Evolutionary conservation across 2,888 invertebrate genomes (phyloP).

Genomic region (Himalopsyche kuldschensis): DNA sequence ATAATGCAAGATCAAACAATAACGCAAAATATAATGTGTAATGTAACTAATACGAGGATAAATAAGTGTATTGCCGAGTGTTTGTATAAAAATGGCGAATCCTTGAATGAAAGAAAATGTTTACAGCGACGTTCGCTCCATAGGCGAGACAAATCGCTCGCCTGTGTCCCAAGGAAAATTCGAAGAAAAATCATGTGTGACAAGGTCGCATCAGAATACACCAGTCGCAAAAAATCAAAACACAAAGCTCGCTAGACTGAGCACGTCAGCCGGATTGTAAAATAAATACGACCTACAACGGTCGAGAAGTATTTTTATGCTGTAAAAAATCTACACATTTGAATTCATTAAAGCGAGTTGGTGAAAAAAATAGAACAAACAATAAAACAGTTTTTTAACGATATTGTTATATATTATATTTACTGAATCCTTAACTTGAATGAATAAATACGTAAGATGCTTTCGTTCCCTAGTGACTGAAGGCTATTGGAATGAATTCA

Average conservation of each 20-base stretch:
- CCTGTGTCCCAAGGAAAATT: neutral
- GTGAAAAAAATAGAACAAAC: no score
- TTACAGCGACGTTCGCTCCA: neutral
- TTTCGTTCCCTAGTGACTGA: no score
- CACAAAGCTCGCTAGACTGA: neutral
- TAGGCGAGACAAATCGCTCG: neutral
- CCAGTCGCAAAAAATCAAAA: neutral
- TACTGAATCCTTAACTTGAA: no score
- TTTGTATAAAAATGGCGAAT: neutral
- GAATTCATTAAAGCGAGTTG: no score
- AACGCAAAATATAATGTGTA: neutral
- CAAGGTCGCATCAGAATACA: neutral
- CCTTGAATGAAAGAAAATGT: neutral
- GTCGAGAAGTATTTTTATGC: neutral
- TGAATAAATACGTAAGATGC: no score
- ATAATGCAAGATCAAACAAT: no score
- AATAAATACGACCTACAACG: neutral
- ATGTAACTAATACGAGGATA: neutral
- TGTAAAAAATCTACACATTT: neutral
- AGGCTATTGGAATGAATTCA: no score
- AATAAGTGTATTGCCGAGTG: neutral
- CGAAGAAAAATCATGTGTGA: neutral
- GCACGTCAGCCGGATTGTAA: neutral
- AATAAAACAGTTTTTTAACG: no score
- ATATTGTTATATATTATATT: no score